phyloP scores from a whole-genome alignment of 2,113 vertebrate species.

The Acanthochromis polyacanthus region DNA sequence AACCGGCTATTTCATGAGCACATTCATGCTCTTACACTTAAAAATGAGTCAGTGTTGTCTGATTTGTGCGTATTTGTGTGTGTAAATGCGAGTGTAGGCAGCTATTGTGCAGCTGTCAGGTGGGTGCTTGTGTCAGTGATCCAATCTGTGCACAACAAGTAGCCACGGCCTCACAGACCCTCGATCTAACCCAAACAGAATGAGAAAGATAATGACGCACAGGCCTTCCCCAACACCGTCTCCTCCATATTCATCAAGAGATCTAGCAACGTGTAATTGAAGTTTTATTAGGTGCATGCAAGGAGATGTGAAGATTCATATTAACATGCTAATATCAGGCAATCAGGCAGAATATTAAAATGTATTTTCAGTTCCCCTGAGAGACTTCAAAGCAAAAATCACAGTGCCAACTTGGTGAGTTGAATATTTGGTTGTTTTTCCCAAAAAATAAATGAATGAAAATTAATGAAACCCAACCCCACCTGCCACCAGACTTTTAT shows the following conservation, averaged over 20 bases:
- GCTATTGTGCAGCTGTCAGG: slow-evolving; percentile 30
- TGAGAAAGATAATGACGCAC: slow-evolving; percentile 63
- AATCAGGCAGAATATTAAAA: slow-evolving; percentile 19
- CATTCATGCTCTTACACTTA: background rate
- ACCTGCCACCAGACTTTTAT: no score
- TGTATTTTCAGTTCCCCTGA: slow-evolving; percentile 21
- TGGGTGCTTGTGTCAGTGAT: slow-evolving; percentile 40
- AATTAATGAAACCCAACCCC: no score
- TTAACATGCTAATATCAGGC: slow-evolving; percentile 40
- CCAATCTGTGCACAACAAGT: slow-evolving; percentile 39
- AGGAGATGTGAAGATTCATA: slow-evolving; percentile 30
- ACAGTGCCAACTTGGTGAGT: no score
- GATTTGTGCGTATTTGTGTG: slow-evolving; percentile 1
- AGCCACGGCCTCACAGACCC: slow-evolving; percentile 37
- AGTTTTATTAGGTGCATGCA: slow-evolving; percentile 40
- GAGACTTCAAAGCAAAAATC: background rate
- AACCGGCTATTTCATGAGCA: background rate
- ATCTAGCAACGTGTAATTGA: slow-evolving; percentile 46
- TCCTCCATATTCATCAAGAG: slow-evolving; percentile 62
- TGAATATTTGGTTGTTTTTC: no score
- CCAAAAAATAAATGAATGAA: no score
- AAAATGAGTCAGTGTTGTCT: slow-evolving; percentile 41
- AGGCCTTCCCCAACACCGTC: slow-evolving; percentile 60
- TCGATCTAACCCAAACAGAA: slow-evolving; percentile 48
- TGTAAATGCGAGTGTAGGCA: slow-evolving; percentile 12